A percentile compares a stretch with the other conserved stretches of the same genome.
Evolutionary conservation across 2,888 invertebrate genomes (phyloP).

Genomic region (Mimachlamys varia): DNA sequence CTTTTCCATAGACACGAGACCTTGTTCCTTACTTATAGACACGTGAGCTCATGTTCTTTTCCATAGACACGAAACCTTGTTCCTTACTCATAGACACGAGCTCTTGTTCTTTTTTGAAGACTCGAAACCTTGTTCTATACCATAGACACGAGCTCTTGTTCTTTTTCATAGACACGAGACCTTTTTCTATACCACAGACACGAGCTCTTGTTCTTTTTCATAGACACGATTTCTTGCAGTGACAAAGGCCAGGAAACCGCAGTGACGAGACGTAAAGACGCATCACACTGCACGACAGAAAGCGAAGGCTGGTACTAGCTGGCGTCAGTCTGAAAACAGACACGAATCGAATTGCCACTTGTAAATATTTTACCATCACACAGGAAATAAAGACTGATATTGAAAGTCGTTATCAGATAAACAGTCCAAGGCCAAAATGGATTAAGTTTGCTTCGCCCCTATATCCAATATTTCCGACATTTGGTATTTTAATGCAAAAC

Average conservation of each 20-base stretch:
- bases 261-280: not conserved
- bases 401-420: not conserved
- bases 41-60: too few species aligned
- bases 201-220: not conserved
- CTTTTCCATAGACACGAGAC: too few species aligned
- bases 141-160: too few species aligned
- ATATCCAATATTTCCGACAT: not conserved
- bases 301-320: not conserved
- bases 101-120: too few species aligned
- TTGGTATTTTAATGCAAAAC: not conserved
- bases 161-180: too few species aligned
- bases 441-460: conserved; percentile 1
- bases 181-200: too few species aligned
- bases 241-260: too few species aligned
- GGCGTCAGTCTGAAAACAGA: not conserved
- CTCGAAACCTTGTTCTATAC: too few species aligned
- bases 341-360: not conserved
- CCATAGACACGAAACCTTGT: too few species aligned
- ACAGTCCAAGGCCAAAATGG: conserved; percentile 13
- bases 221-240: not conserved
- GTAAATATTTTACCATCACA: not conserved
- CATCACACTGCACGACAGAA: not conserved
- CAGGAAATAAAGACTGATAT: conserved; percentile 25
- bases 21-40: too few species aligned
- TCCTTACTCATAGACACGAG: too few species aligned